Evolutionary conservation across 1,140 invertebrate species (phyloP).

Genomic region (Odontomachus brunneus): DNA sequence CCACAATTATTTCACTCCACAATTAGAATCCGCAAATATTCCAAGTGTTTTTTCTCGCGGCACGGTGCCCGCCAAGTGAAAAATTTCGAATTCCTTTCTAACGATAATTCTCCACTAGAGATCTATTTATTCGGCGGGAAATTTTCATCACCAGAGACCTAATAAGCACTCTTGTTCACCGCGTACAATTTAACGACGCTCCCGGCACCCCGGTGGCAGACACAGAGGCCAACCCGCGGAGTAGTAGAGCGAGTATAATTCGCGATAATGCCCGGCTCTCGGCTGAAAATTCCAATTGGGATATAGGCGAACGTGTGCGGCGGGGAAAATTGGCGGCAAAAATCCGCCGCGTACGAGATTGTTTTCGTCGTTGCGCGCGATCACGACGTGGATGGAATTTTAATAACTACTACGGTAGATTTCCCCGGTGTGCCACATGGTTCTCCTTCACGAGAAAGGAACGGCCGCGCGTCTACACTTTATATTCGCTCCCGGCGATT

Average conservation of each 20-base stretch:
- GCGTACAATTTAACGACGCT: slow-evolving; percentile 36
- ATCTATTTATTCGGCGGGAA: background rate
- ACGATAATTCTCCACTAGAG: too few species aligned
- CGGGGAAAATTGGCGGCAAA: slow-evolving; percentile 50
- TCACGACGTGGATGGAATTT: slow-evolving; percentile 71
- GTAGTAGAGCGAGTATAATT: slow-evolving; percentile 41
- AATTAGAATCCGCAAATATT: too few species aligned
- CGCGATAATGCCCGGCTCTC: slow-evolving; percentile 52
- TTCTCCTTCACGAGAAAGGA: slow-evolving; percentile 22
- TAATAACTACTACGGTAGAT: slow-evolving; percentile 72
- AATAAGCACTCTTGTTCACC: slow-evolving; percentile 15
- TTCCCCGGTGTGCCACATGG: slow-evolving; percentile 67
- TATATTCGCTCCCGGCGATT: slow-evolving; percentile 56
- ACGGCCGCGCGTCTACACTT: slow-evolving; percentile 40
- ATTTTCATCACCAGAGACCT: background rate
- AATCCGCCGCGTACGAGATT: slow-evolving; percentile 64
- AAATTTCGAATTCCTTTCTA: too few species aligned
- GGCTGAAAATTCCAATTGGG: slow-evolving; percentile 51
- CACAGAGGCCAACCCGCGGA: background rate
- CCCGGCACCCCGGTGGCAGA: background rate
- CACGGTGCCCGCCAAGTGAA: too few species aligned
- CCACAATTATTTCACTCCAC: too few species aligned
- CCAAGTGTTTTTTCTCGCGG: too few species aligned
- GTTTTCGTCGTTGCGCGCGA: slow-evolving; percentile 69
- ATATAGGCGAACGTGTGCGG: slow-evolving; percentile 31